Evolutionary conservation across 2,888 invertebrate genomes (phyloP), one percentile per base, ranked within the genome.

Genomic region (Zele albiditarsus): DNA sequence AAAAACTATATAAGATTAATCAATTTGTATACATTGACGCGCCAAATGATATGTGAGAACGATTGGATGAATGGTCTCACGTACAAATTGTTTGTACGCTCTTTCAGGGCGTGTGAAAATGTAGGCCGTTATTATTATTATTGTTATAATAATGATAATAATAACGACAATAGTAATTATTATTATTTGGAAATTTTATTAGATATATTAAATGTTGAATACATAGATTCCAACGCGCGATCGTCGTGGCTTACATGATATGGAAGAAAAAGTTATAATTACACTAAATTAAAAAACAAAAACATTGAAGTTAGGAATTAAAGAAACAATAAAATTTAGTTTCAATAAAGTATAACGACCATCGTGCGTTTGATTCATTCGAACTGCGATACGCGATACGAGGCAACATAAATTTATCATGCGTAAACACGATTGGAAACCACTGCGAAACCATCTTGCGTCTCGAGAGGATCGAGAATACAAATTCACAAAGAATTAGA

Each of bases 161-260:
- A 42, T 42, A 10, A 42, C 8, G 3, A 33, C 8, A 5, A 33
- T 33, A 5, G 8, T 33, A 5, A 33, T 33, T 33, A 33, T n/a
- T 14, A 46, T 46, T 46, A 46, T 53, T 53, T 38, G 12, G 12
- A 38, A 38, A 12, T 53, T 20, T 20, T 20, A 53, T 53, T 53
- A 20, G 20, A 53, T 53, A 53, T 46, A 46, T 46, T 46, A 46
- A 46, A n/a, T 14, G n/a, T 3, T 27, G n/a, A 14, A 28, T 62
- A 62, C 1, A 62, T 14, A 62, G 28, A 62, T 27, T 62, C 28
- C 62, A 33, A 71, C 57, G 74, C 73, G 62, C 73, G 79, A 77
- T 78, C 80, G 81, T 77, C 76, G 79, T 82, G 80, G 82, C 80
- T 81, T 80, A 76, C 78, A 76, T 76, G 78, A 77, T 77, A 80